Evolutionary conservation across 2,888 invertebrate species (phyloP).

Genomic region (Empis livida): DNA sequence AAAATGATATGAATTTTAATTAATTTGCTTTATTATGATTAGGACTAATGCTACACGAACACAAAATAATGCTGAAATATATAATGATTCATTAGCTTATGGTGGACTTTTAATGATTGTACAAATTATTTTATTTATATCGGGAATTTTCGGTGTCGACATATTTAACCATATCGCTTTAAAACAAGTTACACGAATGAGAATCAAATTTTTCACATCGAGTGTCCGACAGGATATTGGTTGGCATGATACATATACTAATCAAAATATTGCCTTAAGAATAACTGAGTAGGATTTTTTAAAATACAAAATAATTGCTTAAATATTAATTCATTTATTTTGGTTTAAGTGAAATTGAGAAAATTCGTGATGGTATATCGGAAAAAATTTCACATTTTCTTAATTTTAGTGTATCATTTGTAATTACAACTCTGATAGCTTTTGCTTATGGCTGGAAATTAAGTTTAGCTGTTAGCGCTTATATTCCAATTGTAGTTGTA

Average conservation of each 20-base stretch:
- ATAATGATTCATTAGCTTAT: slow-evolving; percentile 49
- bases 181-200: slow-evolving; percentile 43
- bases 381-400: slow-evolving; percentile 66
- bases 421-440: slow-evolving; percentile 40
- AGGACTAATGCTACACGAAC: slow-evolving; percentile 40
- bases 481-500: slow-evolving; percentile 59
- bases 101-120: slow-evolving; percentile 44
- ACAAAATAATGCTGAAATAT: slow-evolving; percentile 44
- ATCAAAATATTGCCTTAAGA: slow-evolving; percentile 57
- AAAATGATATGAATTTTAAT: not conserved
- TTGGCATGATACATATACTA: slow-evolving; percentile 57
- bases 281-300: slow-evolving; percentile 48
- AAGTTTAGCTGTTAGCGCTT: slow-evolving; percentile 61
- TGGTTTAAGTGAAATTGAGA: slow-evolving; percentile 52
- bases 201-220: slow-evolving; percentile 45
- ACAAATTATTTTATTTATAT: slow-evolving; percentile 45
- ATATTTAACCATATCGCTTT: slow-evolving; percentile 50
- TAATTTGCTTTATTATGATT: no score
- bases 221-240: slow-evolving; percentile 55
- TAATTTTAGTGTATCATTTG: slow-evolving; percentile 43
- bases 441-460: slow-evolving; percentile 73
- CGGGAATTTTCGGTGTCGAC: slow-evolving; percentile 48
- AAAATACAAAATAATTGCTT: no score
- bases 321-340: not conserved
- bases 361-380: slow-evolving; percentile 68